Evolutionary conservation across 2,888 invertebrate genomes (phyloP).

Genomic region (Drosophila rubida): DNA sequence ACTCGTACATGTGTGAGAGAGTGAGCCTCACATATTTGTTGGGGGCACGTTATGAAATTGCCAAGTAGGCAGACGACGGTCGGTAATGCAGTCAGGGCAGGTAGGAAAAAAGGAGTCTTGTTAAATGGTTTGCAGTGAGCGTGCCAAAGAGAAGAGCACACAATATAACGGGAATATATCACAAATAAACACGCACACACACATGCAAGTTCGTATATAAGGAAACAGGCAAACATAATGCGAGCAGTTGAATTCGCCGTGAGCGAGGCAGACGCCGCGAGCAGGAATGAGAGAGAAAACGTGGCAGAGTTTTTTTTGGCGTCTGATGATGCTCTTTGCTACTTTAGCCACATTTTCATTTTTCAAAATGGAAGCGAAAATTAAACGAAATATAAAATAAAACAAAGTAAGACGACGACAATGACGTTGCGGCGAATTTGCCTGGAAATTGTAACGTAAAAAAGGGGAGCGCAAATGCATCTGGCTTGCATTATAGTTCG

Average conservation of each 20-base stretch:
- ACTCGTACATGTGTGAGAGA: slow-evolving; percentile 26
- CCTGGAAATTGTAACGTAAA: slow-evolving; percentile 24
- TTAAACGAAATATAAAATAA: slow-evolving; percentile 9
- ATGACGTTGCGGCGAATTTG: slow-evolving; percentile 30
- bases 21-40: slow-evolving; percentile 52
- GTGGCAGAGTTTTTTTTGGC: slow-evolving; percentile 44
- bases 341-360: slow-evolving; percentile 44
- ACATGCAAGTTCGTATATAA: slow-evolving; percentile 17
- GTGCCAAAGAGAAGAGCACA: slow-evolving; percentile 48
- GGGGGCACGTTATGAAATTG: slow-evolving; percentile 74
- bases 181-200: slow-evolving; percentile 21
- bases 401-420: neutral
- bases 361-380: slow-evolving; percentile 53
- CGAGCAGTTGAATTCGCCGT: slow-evolving; percentile 57
- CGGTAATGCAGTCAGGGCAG: slow-evolving; percentile 19
- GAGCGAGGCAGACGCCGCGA: slow-evolving; percentile 7
- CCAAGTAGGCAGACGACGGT: slow-evolving; percentile 54
- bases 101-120: slow-evolving; percentile 60
- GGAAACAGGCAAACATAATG: slow-evolving; percentile 31
- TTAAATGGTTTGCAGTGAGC: slow-evolving; percentile 59
- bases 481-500: slow-evolving; percentile 20
- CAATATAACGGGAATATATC: slow-evolving; percentile 61
- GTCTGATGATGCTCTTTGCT: slow-evolving; percentile 31
- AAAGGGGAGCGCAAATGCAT: slow-evolving; percentile 45
- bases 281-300: slow-evolving; percentile 41